Evolutionary conservation across 2,888 invertebrate genomes (phyloP).

Genomic region (Arge pagana): DNA sequence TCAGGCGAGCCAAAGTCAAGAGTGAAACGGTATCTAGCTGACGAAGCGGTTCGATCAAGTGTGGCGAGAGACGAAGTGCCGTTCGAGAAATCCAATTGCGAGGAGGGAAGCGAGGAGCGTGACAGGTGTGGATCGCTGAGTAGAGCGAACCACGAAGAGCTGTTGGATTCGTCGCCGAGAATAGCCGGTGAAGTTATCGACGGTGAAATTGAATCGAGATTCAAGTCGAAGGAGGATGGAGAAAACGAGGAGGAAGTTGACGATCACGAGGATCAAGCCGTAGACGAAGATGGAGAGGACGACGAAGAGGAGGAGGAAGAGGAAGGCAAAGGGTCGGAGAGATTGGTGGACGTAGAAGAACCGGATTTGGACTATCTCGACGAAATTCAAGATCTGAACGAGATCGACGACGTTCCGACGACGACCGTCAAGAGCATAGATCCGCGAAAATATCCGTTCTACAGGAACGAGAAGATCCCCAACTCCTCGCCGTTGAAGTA

Average conservation of each 20-base stretch:
- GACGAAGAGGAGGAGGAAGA: slow-evolving; percentile 41
- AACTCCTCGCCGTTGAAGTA: slow-evolving; percentile 70
- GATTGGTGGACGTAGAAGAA: slow-evolving; percentile 40
- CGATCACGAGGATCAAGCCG: slow-evolving; percentile 50
- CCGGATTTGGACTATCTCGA: slow-evolving; percentile 44
- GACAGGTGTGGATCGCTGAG: background rate
- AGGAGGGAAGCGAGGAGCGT: slow-evolving; percentile 22
- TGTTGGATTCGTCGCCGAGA: slow-evolving; percentile 40
- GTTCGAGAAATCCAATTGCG: slow-evolving; percentile 37
- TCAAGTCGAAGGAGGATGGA: slow-evolving; percentile 32
- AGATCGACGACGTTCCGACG: slow-evolving; percentile 54
- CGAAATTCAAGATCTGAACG: slow-evolving; percentile 43
- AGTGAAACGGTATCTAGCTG: slow-evolving; percentile 25
- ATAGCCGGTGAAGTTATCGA: slow-evolving; percentile 40
- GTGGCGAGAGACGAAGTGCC: slow-evolving; percentile 47
- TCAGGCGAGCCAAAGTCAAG: slow-evolving; percentile 12
- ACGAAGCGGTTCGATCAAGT: slow-evolving; percentile 56
- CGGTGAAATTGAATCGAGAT: slow-evolving; percentile 44
- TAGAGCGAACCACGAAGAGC: slow-evolving; percentile 28
- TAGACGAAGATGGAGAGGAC: slow-evolving; percentile 44
- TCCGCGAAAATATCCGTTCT: slow-evolving; percentile 70
- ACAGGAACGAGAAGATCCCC: slow-evolving; percentile 58
- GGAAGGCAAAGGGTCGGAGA: slow-evolving; percentile 26
- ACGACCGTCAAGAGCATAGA: slow-evolving; percentile 30
- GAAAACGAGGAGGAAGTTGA: slow-evolving; percentile 40